Evolutionary conservation across 2,797 vertebrate species (phyloP).

Genomic region (Phalloptychus januarius): DNA sequence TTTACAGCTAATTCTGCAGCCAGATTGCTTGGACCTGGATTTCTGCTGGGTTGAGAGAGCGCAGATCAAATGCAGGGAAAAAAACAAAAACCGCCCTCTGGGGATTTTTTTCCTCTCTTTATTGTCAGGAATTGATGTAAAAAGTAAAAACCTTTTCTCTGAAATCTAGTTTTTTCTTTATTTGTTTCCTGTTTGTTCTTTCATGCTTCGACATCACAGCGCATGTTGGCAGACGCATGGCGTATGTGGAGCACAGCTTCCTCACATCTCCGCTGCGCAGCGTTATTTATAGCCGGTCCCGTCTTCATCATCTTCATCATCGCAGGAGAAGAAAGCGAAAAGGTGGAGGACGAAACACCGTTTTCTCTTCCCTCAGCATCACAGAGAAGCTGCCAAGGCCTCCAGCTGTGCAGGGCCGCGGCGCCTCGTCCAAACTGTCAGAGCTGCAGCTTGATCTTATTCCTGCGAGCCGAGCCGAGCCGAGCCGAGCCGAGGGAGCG

Average conservation of each 20-base stretch:
- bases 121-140: constrained; percentile 40
- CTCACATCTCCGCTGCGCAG: constrained; percentile 51
- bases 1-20: constrained; percentile 73
- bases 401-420: constrained; percentile 64
- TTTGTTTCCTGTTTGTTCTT: constrained; percentile 33
- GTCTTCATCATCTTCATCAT: constrained; percentile 40
- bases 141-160: constrained; percentile 21
- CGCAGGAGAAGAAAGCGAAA: constrained; percentile 62
- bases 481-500: constrained; percentile 55
- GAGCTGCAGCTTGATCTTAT: constrained; percentile 61
- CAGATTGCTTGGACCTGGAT: constrained; percentile 67
- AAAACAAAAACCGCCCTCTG: constrained; percentile 3
- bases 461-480: constrained; percentile 48
- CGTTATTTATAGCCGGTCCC: constrained; percentile 78
- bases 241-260: constrained; percentile 70
- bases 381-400: constrained; percentile 60
- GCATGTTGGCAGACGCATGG: constrained; percentile 54
- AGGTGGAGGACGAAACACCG: constrained; percentile 57
- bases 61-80: constrained; percentile 58
- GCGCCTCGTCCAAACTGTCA: constrained; percentile 68
- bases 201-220: constrained; percentile 39
- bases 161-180: background rate
- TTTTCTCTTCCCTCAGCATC: constrained; percentile 24
- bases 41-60: constrained; percentile 48
- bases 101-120: constrained; percentile 18